Conservation (phyloP, 2,888 invertebrate genomes). For the Diogma glabrata region DNA sequence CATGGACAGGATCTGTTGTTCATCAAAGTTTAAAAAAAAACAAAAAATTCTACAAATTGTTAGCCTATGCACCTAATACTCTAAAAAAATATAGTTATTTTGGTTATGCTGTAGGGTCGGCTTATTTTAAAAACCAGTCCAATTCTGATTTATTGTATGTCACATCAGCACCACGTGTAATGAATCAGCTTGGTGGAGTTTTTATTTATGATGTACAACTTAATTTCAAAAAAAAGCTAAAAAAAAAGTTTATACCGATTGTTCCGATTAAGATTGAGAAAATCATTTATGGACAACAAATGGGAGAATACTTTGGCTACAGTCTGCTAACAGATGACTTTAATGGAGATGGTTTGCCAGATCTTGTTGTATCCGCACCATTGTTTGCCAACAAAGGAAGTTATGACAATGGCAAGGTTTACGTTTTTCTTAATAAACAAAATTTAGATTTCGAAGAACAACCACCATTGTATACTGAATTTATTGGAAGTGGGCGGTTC, state of each 20-base stretch:
- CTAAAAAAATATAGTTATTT: conserved; percentile 34
- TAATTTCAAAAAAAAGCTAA: neutral
- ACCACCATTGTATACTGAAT: conserved; percentile 16
- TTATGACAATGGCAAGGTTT: conserved; percentile 36
- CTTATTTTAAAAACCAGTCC: conserved; percentile 30
- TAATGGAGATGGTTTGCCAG: conserved; percentile 48
- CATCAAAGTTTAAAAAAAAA: neutral
- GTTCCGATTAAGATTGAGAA: neutral
- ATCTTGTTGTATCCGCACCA: conserved; percentile 54
- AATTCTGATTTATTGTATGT: conserved; percentile 28
- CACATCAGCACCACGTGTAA: conserved; percentile 36
- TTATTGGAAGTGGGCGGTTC: neutral
- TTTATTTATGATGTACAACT: conserved; percentile 8
- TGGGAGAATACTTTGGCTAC: conserved; percentile 56
- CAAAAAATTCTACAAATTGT: conserved; percentile 12
- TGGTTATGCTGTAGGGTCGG: conserved; percentile 34
- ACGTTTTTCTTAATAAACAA: conserved; percentile 35
- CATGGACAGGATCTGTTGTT: conserved; percentile 28
- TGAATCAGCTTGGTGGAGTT: conserved; percentile 34
- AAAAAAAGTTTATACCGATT: no score
- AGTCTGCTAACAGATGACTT: conserved; percentile 48
- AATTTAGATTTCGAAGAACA: conserved; percentile 26
- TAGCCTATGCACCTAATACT: conserved; percentile 26
- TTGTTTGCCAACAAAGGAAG: conserved; percentile 28
- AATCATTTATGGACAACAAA: conserved; percentile 36